Base-by-base conservation (phyloP, 2,888 invertebrate genomes). In the Caenorhabditis sp. region DNA sequence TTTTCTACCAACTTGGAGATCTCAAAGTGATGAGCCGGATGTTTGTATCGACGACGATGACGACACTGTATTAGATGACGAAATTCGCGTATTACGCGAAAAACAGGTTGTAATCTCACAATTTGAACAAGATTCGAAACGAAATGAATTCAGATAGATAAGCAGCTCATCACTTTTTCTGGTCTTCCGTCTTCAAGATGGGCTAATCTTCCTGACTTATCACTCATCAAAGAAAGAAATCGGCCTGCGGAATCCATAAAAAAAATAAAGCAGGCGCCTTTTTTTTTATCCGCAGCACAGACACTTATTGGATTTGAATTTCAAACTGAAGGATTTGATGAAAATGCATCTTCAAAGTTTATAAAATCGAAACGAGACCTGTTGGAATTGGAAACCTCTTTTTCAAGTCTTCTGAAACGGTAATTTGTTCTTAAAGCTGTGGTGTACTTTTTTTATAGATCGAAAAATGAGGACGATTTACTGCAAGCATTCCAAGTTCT, bases 231-330 rank as follows among this genome's bases (percentile, higher is more conserved):
- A 92, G 95, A 94, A 24, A 92, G 96, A 83, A 98, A 98, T 92
- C 97, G 96, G 91, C 97, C 98, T 0, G 96, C 95, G 92, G 95
- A 95, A 62, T 94, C 96, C 0, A 94, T 95, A 0, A 96, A 96
- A 90, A 94, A 94, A 1, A 95, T 96, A 0, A 96, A 96, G 92
- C 94, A 95, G 55, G 98, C 97, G 0, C 98, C 98, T 0, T 99
- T 99, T 93, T 98, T 99, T 92, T 93, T 98, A 64, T 97, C 98
- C 0, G 97, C 97, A 0, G 94, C 97, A 71, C 94, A 96, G 0
- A 95, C 96, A 0, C 93, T 97, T 20, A 95, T 95, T 87, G 93
- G 96, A 40, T 90, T 90, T 6, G 95, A 95, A 91, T 98, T 98
- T 92, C 96, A 84, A 32, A 69, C 76, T 47, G 76, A 67, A 20